Conservation (phyloP, 2,888 invertebrate genomes). For the Platerodrilus igneus region DNA sequence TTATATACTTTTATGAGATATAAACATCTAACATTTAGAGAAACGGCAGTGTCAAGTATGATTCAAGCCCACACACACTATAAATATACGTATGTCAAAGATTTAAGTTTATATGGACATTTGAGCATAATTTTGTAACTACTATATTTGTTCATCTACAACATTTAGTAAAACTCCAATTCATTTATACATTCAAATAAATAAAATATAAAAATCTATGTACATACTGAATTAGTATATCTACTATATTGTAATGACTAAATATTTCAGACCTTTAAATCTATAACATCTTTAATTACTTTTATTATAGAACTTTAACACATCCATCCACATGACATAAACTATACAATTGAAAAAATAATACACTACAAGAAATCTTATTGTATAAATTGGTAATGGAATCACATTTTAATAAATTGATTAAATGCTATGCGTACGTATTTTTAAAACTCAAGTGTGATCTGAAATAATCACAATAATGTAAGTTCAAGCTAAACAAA, state of each 20-base stretch:
- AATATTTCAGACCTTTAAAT: slow-evolving; percentile 31
- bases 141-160: too few species aligned
- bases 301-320: slow-evolving; percentile 32
- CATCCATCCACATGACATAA: slow-evolving; percentile 36
- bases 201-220: slow-evolving; percentile 28
- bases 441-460: too few species aligned
- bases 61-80: slow-evolving; percentile 40
- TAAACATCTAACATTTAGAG: slow-evolving; percentile 31
- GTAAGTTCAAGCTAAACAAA: too few species aligned
- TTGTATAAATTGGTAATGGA: slow-evolving; percentile 31
- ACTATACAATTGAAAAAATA: slow-evolving; percentile 22
- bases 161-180: too few species aligned
- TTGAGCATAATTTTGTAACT: too few species aligned
- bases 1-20: slow-evolving; percentile 19
- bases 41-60: slow-evolving; percentile 45
- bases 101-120: slow-evolving; percentile 35
- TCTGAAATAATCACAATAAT: too few species aligned
- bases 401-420: slow-evolving; percentile 34
- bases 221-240: slow-evolving; percentile 27
- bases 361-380: slow-evolving; percentile 14
- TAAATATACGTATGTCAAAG: slow-evolving; percentile 27
- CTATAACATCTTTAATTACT: slow-evolving; percentile 35
- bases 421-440: slow-evolving; percentile 19
- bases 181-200: too few species aligned
- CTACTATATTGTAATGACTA: slow-evolving; percentile 8